Base-by-base conservation (phyloP, 2,113 vertebrate species). In the Chlorodrepanis virens region DNA sequence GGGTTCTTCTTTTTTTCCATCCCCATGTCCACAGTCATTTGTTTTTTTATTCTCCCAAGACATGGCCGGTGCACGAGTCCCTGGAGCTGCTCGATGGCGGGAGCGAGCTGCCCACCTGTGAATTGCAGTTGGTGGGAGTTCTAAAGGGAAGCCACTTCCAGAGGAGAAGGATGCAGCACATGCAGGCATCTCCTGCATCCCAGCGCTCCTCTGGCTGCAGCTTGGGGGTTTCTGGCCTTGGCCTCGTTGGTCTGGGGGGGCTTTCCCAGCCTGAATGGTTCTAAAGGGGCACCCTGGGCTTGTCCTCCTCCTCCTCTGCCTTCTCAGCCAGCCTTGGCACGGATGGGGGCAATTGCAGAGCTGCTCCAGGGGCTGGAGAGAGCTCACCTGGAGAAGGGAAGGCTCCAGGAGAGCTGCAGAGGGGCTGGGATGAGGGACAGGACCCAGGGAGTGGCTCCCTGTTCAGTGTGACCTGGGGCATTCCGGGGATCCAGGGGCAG, bases 261-360 rank as follows among this genome's bases (percentile, higher is more conserved):
- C 7, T 49, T 63, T 71, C 40, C 49, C 75, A 25, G 0, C 35
- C 29, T 20, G 1, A 24, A 13, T 31, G 28, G 17, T 29, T 29
- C 28, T 29, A 29, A 29, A 10, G 6, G 67, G 60, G 18, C 49
- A 13, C 2, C 8, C 10, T 5, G 10, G 19, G 5, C 18, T 33
- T 65, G 15, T 31, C 18, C 47, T 69, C 45, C 2, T 33, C 2
- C 0, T 28, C 2, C 12, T 0, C 14, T 75, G 18, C 40, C 31
- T 12, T 72, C 37, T 13, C 69, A 18, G 0, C 4, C 13, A 10
- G 44, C 5, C 9, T 39, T 40, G 11, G n/a, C 11, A 5, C 29
- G 49, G 74, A 14, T 54, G 40, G 54, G 84, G 69, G 39, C 3
- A 5, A 13, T 12, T 39, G 24, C 49, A 54, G 44, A 37, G 44